Evolutionary conservation across 1,140 invertebrate genomes (phyloP), one percentile per base, ranked within the genome.

Genomic region (Drosophila elegans): DNA sequence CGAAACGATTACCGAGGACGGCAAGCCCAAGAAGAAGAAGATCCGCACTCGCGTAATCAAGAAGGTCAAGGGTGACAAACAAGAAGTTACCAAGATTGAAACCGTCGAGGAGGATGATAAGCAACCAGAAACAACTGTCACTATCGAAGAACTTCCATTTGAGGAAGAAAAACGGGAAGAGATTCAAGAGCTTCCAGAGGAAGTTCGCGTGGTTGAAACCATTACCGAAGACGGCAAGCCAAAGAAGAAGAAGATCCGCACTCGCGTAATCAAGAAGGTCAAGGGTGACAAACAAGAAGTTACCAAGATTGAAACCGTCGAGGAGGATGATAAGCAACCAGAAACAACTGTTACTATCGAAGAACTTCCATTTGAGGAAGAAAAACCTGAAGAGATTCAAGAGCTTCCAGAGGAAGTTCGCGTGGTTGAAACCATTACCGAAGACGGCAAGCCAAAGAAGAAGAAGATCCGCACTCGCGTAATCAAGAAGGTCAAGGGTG

Each of bases 261-360:
- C 45, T 29, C 45, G 45, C 1, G 25, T 46, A 2, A 46, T 46
- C 45, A 29, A 46, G 45, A 46, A 46, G 45, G 45, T 46, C 25
- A 46, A 46, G 45, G 45, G 45, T 27, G 45, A 46, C 25, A 46
- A 46, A n/a, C 45, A 46, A 46, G 45, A 46, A 46, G 45, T 46
- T 11, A 46, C 45, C 11, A 46, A 46, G 25, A 46, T 46, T 25
- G 45, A 46, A 46, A 46, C 25, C 11, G 45, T 46, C 12, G 45
- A 46, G 25, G 45, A 46, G 21, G 45, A 46, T n/a, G 45, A 46
- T 11, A 46, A 46, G 11, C 45, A 46, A 7, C 45, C 45, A 11
- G 45, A 46, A 27, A 46, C 45, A 25, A 46, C 45, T 12, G 45
- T 46, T 0, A 46, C 45, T 3, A 11, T 46, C 9, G 45, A 46